Percentiles rank a stretch among this genome's conserved stretches.
phyloP scores from a whole-genome alignment of 2,888 invertebrate genomes.

The Fissipunctia ypsillon region DNA sequence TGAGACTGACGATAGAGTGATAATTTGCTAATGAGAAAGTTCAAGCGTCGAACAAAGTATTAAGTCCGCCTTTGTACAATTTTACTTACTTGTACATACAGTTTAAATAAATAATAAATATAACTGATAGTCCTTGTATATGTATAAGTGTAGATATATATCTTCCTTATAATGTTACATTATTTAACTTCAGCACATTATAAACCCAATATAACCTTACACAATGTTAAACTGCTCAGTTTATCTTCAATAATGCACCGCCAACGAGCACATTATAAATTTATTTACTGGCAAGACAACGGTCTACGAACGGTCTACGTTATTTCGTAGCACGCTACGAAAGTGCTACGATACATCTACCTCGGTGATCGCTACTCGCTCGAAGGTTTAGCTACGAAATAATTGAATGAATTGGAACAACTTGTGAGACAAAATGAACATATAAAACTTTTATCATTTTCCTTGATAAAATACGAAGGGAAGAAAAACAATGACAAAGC shows the following conservation, averaged over 20 bases:
- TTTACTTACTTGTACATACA: neutral
- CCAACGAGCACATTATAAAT: conserved; percentile 59
- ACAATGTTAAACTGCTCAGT: conserved; percentile 41
- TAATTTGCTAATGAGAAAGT: neutral
- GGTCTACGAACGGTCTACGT: conserved; percentile 58
- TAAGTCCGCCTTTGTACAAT: neutral
- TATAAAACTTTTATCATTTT: conserved; percentile 53
- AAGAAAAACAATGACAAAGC: conserved; percentile 60
- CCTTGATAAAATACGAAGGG: conserved; percentile 33
- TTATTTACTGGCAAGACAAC: conserved; percentile 54
- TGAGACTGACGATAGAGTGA: neutral
- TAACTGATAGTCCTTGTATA: neutral
- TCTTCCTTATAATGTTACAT: neutral
- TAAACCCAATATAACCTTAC: conserved; percentile 10
- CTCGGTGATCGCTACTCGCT: conserved; percentile 38
- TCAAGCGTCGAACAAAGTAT: neutral
- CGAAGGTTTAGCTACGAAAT: conserved; percentile 46
- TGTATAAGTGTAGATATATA: neutral
- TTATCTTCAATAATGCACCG: conserved; percentile 58
- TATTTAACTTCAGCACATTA: conserved; percentile 20
- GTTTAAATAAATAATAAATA: neutral
- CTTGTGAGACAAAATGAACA: conserved; percentile 30
- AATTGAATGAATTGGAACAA: conserved; percentile 58
- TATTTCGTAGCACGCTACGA: conserved; percentile 64
- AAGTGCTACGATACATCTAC: conserved; percentile 59